Conservation (phyloP, 2,888 invertebrate genomes). For the Eupithecia pulchellata region DNA sequence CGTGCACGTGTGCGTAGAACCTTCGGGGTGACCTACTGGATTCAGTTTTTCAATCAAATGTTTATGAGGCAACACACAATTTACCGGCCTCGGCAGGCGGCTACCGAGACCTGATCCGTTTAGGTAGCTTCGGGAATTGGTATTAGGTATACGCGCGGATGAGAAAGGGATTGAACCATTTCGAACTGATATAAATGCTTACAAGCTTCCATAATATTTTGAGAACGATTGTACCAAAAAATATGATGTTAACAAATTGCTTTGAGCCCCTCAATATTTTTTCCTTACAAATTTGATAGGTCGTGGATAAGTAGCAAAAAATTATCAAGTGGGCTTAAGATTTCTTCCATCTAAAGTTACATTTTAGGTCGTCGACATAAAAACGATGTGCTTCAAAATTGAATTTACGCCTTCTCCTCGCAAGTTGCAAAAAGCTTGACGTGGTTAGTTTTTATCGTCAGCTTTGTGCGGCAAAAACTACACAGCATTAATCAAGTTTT, state of each 20-base stretch:
- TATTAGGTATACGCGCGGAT: background rate
- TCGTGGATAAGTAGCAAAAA: background rate
- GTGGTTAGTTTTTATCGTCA: constrained; percentile 1
- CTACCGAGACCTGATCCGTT: background rate
- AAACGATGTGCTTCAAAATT: background rate
- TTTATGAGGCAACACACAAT: constrained; percentile 20
- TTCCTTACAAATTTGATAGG: background rate
- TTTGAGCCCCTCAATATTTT: too few relatives aligned
- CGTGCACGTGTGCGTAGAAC: constrained; percentile 31
- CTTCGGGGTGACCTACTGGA: constrained; percentile 30
- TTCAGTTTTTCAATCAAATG: constrained; percentile 34
- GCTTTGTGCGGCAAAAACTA: background rate
- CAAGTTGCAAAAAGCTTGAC: background rate
- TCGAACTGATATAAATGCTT: background rate
- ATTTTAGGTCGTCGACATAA: background rate
- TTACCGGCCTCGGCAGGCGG: background rate
- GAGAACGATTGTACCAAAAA: background rate
- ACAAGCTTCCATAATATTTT: background rate
- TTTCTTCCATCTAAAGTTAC: background rate
- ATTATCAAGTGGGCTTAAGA: background rate
- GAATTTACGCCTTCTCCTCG: background rate
- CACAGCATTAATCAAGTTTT: background rate
- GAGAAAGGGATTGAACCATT: background rate
- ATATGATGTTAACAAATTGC: background rate
- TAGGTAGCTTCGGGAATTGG: background rate